These are phyloP conservation scores for Latheticus oryzae DNA, from an alignment of 2,888 invertebrate genomes.

Conservation along the genomic window DNA sequence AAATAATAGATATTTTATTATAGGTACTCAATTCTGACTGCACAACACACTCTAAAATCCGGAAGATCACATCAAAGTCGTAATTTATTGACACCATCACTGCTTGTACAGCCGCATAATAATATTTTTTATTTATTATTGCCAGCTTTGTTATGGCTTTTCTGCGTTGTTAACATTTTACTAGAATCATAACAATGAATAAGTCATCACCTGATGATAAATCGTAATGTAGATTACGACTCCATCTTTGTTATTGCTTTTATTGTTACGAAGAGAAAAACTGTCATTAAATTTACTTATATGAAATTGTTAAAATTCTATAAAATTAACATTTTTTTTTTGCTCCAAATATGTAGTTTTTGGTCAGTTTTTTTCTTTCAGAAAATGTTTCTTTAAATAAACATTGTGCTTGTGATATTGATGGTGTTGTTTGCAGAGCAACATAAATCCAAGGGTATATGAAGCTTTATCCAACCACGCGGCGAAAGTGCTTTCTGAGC, in stretches of 20 bases:
- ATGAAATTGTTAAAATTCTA: no score
- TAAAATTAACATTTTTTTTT: no score
- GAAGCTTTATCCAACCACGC: slow-evolving; percentile 57
- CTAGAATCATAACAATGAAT: slow-evolving; percentile 20
- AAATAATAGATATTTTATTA: no score
- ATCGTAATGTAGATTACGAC: slow-evolving; percentile 4
- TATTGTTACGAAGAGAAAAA: no score
- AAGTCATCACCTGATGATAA: slow-evolving; percentile 11
- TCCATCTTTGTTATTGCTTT: slow-evolving; percentile 33
- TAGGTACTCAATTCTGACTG: no score
- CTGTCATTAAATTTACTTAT: no score
- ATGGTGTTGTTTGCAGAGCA: slow-evolving; percentile 49
- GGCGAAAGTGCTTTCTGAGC: slow-evolving; percentile 56
- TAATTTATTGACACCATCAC: background rate
- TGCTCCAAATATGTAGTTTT: no score
- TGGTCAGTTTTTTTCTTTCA: no score
- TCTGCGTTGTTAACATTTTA: slow-evolving; percentile 24
- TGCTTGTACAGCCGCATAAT: background rate
- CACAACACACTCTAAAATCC: no score
- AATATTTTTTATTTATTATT: slow-evolving; percentile 5
- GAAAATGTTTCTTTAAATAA: no score
- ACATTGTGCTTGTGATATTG: slow-evolving; percentile 42
- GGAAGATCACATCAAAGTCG: no score
- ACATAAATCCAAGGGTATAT: slow-evolving; percentile 54
- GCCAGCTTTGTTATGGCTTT: slow-evolving; percentile 5